These are phyloP conservation scores for Pardosa pseudoannulata DNA, from an alignment of 2,888 invertebrate species.

Conservation along the genomic window DNA sequence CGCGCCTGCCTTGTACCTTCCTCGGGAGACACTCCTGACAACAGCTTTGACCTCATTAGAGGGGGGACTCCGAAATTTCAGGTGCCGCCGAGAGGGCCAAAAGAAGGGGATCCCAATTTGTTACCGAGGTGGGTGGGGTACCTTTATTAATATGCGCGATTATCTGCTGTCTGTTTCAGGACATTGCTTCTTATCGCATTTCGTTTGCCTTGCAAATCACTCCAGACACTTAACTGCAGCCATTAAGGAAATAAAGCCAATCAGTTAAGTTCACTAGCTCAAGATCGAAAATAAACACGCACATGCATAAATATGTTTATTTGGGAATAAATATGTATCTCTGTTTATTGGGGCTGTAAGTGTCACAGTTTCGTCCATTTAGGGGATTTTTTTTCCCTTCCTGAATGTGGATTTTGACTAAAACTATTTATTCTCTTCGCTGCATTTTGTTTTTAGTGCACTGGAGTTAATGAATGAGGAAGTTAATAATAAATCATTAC, in stretches of 20 bases:
- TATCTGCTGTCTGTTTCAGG: constrained; percentile 64
- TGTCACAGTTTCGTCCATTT: no score
- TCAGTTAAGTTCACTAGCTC: constrained; percentile 41
- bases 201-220: constrained; percentile 66
- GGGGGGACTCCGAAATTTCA: constrained; percentile 56
- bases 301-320: not conserved
- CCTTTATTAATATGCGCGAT: constrained; percentile 67
- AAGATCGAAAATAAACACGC: not conserved
- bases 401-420: no score
- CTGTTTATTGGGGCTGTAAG: no score
- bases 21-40: constrained; percentile 52
- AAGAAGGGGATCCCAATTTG: constrained; percentile 53
- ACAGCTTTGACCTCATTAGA: constrained; percentile 69
- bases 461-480: no score
- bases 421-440: no score
- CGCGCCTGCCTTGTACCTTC: constrained; percentile 68
- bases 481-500: no score
- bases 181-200: constrained; percentile 54
- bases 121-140: constrained; percentile 54
- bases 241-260: constrained; percentile 61
- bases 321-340: no score
- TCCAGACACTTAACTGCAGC: constrained; percentile 30
- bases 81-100: constrained; percentile 52
- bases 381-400: no score
- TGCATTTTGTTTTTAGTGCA: no score